These are phyloP conservation scores for Meloidogyne hapla DNA, from an alignment of 1,140 invertebrate genomes.

Conservation along the genomic window DNA sequence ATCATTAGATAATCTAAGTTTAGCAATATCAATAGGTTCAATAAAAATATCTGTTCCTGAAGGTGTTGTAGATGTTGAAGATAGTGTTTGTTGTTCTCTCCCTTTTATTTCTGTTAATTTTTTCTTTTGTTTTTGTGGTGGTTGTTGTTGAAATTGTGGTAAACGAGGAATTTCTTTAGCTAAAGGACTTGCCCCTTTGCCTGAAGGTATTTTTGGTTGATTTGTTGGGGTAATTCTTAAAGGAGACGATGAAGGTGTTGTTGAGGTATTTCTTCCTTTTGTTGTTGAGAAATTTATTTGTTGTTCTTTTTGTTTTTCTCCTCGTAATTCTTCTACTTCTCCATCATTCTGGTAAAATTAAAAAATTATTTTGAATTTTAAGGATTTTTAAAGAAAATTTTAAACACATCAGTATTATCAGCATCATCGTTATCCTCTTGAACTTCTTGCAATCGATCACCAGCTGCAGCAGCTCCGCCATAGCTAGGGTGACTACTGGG, in stretches of 20 bases:
- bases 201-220: neutral
- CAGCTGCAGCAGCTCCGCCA: conserved; percentile 42
- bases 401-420: neutral
- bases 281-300: neutral
- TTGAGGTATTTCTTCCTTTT: neutral
- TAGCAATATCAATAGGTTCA: conserved; percentile 43
- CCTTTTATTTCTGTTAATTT: conserved; percentile 7
- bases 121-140: neutral
- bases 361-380: conserved; percentile 20
- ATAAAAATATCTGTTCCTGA: conserved; percentile 16
- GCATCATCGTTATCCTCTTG: conserved; percentile 29
- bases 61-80: neutral
- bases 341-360: conserved; percentile 16
- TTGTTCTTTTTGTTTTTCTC: neutral
- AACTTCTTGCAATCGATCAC: conserved; percentile 46
- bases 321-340: neutral
- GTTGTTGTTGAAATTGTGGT: neutral
- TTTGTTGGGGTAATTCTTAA: conserved; percentile 10
- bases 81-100: neutral
- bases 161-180: neutral
- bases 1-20: conserved; percentile 49
- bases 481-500: conserved; percentile 10
- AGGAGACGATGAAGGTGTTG: neutral
- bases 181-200: neutral
- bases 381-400: conserved; percentile 16